phyloP scores from a whole-genome alignment of 64 coral and sea anemone genomes.

The Porites australiensis region DNA sequence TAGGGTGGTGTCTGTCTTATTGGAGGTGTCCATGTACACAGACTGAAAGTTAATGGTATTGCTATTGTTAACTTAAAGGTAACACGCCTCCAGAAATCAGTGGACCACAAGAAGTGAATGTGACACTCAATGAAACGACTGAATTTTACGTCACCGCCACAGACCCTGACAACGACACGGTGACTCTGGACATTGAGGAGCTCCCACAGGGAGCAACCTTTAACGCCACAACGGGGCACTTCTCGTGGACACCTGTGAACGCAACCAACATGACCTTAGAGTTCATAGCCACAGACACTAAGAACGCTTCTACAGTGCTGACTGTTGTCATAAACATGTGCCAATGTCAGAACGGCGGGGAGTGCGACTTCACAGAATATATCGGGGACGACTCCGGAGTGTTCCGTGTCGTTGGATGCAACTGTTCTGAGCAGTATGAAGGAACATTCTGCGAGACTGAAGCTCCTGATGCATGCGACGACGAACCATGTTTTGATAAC shows the following conservation, averaged over 20 bases:
- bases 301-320: slow-evolving; percentile 1
- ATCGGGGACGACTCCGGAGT: not conserved
- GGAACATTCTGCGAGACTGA: slow-evolving; percentile 46
- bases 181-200: slow-evolving; percentile 15
- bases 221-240: not conserved
- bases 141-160: not conserved
- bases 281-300: slow-evolving; percentile 41
- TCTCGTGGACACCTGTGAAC: slow-evolving; percentile 14
- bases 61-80: not conserved
- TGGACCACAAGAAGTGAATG: slow-evolving; percentile 21
- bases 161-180: slow-evolving; percentile 21
- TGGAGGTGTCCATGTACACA: not conserved
- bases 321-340: slow-evolving; percentile 41
- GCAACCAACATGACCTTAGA: slow-evolving; percentile 18
- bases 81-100: slow-evolving; percentile 39
- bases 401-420: slow-evolving; percentile 51
- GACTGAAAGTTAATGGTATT: no score
- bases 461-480: slow-evolving; percentile 18
- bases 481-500: slow-evolving; percentile 41
- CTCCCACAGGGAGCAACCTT: not conserved
- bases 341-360: slow-evolving; percentile 45
- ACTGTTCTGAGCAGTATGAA: slow-evolving; percentile 29
- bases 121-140: slow-evolving; percentile 11
- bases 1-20: no score
- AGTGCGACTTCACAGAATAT: slow-evolving; percentile 48